phyloP scores from a whole-genome alignment of 2,888 invertebrate genomes.

The Microdon myrmicae region DNA sequence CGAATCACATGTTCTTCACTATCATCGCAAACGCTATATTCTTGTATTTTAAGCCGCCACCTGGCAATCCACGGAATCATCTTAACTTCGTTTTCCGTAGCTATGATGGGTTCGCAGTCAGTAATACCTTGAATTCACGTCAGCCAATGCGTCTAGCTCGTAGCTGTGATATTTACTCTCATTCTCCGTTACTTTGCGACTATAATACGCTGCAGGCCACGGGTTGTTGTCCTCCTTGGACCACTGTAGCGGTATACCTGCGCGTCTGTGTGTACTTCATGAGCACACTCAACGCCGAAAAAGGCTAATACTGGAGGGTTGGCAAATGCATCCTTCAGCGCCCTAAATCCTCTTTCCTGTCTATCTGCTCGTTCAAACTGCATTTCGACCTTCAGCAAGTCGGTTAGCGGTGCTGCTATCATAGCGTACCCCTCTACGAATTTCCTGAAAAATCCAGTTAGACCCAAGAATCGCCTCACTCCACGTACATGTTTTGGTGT shows the following conservation, averaged over 20 bases:
- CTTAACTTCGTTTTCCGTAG: constrained; percentile 3
- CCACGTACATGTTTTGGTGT: background rate
- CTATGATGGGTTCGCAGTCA: constrained; percentile 15
- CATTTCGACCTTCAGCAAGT: constrained; percentile 3
- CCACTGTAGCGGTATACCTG: constrained; percentile 5
- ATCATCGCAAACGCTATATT: too few species aligned
- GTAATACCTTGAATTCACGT: constrained; percentile 18
- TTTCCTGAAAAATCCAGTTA: constrained; percentile 7
- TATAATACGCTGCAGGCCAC: constrained; percentile 6
- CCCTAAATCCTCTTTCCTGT: background rate
- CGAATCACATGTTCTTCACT: too few species aligned
- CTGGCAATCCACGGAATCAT: constrained; percentile 42
- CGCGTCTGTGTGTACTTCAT: constrained; percentile 7
- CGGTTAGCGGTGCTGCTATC: constrained; percentile 3
- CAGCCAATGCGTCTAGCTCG: constrained; percentile 11
- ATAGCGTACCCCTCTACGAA: constrained; percentile 1
- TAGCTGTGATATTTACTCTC: constrained; percentile 6
- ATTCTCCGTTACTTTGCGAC: constrained; percentile 4
- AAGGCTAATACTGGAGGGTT: constrained; percentile 1
- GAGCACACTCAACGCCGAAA: background rate
- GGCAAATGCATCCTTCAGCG: background rate
- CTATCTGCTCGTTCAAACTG: background rate
- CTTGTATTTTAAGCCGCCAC: constrained; percentile 49
- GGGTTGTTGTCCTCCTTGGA: background rate
- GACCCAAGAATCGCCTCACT: constrained; percentile 3